Evolutionary conservation across 2,113 vertebrate species (phyloP), one percentile per base, ranked within the genome.

Genomic region (Zosterops pallidus): DNA sequence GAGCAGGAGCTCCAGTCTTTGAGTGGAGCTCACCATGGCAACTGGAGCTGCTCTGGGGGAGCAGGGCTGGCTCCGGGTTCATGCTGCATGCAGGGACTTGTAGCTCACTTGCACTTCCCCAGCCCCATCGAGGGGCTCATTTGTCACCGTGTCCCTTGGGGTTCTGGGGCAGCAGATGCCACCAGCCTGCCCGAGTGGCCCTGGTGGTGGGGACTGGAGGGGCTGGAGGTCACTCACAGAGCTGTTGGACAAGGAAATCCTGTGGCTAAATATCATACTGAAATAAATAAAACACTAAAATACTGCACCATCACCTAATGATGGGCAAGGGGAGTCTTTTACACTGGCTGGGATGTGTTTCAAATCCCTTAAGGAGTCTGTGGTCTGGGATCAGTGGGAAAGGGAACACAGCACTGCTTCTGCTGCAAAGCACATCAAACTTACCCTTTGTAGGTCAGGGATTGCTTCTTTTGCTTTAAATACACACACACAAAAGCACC

Each of bases 1-100:
- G 49, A 75, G 57, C 31, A 47, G 39, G 72, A 83, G 41, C 69
- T 33, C 25, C 47, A 78, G 0, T 17, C 77, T 41, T 67, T 6
- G 72, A 89, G 83, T 23, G 13, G 89, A 55, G 83, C 9, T 95
- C 91, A 84, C 94, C 89, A 84, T 92, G 89, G 95, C 81, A 94
- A 91, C 86, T 78, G 22, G 42, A 83, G 72, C 67, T 78, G 2
- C 1, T 91, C 62, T 1, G 55, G 89, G 85, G 90, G 19, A 60
- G 52, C 74, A 12, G 80, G 28, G 86, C 53, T 65, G 86, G 63
- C 85, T 64, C 55, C 14, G 62, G 88, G 92, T 63, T 84, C 29
- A 9, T 55, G 81, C 84, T 76, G 83, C 41, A 1, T 4, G 59
- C 1, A 8, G 85, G 79, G 41, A 23, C 41, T 9, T 42, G 76